Percentiles rank a stretch among this genome's conserved stretches.
Conservation (phyloP, 37 sponge, comb jelly and placozoan species). For the Theonella swinhoei region DNA sequence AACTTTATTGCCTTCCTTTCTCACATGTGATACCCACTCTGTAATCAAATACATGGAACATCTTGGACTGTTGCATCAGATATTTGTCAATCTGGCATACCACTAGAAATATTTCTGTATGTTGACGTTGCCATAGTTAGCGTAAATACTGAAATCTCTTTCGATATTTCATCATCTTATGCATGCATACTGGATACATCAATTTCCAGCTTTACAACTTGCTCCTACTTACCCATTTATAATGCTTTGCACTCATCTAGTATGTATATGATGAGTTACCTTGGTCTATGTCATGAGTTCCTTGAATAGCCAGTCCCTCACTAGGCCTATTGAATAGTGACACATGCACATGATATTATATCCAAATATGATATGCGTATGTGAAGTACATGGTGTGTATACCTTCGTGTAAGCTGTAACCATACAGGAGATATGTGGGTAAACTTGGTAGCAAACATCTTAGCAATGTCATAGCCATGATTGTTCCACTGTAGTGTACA, state of each 20-base stretch:
- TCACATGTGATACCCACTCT: slow-evolving; percentile 93
- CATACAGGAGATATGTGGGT: slow-evolving; percentile 96
- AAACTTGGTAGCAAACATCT: slow-evolving; percentile 90
- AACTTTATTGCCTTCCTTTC: slow-evolving; percentile 25
- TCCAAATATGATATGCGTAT: neutral
- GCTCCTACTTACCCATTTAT: no score
- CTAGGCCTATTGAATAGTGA: slow-evolving; percentile 24
- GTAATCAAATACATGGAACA: neutral
- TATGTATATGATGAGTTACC: slow-evolving; percentile 20
- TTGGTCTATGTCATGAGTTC: slow-evolving; percentile 94
- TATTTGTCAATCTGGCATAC: neutral
- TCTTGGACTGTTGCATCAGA: neutral
- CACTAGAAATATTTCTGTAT: neutral
- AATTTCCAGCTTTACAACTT: no score
- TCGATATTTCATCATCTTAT: no score
- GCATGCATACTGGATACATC: no score
- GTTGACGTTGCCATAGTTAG: no score
- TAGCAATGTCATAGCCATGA: slow-evolving; percentile 95
- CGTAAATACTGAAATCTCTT: no score
- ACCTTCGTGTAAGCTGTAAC: slow-evolving; percentile 83
- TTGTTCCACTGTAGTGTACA: slow-evolving; percentile 84
- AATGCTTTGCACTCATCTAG: no score
- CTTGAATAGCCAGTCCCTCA: slow-evolving; percentile 61
- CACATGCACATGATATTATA: neutral
- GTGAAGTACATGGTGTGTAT: neutral